Evolutionary conservation across 2,888 invertebrate genomes (phyloP), one percentile per base, ranked within the genome.

Genomic region (Furcula furcula): DNA sequence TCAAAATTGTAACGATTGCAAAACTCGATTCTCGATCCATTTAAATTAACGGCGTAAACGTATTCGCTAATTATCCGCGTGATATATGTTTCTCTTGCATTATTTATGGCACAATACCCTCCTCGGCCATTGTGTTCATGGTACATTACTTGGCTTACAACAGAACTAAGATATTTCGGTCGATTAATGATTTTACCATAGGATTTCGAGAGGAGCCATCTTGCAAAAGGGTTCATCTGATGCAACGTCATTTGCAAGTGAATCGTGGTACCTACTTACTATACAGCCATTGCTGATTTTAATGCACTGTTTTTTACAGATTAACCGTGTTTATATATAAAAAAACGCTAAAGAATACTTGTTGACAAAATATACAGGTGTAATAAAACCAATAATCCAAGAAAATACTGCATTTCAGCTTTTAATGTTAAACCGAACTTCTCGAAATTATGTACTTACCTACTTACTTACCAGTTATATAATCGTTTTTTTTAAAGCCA

Each of bases 151-250:
- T 48, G 49, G 57, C 76, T 78, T 60, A n/a, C 80, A 59, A 25
- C 31, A 39, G 26, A 70, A 72, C 69, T 46, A 66, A 28, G 73
- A 76, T 80, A 77, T 69, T 73, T 66, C 71, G 70, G 65, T 66
- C 77, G 80, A 82, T 84, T 83, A 77, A 85, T 83, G 80, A 82
- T 81, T 78, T 81, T 76, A 78, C 76, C 77, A 80, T 78, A 73
- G 75, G 79, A 83, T 82, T 81, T 76, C 75, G 58, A 58, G 63
- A 66, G 66, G 71, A 63, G 46, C 39, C 42, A 45, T 42, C 50
- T 68, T 64, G 55, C 66, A 62, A 65, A 55, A 60, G 62, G 59
- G 43, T 42, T 14, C n/a, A 14, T 29, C 27, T 64, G 58, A 39
- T 33, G 56, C 50, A 60, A 57, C 34, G 21, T 32, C 27, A 44